Evolutionary conservation across 2,113 vertebrate species (phyloP), one percentile per base, ranked within the genome.

Genomic region (Rhineura floridana): DNA sequence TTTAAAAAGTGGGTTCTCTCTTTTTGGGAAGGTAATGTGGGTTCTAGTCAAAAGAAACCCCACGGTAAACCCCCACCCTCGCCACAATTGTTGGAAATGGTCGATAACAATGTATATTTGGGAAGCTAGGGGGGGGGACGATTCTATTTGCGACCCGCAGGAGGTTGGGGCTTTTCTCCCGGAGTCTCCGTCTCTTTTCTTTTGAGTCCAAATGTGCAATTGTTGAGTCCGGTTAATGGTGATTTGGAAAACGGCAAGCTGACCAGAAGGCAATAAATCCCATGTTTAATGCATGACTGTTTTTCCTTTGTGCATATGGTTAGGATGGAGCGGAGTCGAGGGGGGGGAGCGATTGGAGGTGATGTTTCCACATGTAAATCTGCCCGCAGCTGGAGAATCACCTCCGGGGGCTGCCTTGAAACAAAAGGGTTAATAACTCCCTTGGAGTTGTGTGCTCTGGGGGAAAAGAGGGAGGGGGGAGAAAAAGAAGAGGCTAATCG

Each of bases 231-330:
- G 83, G 93, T 94, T 96, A 94, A 93, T 96, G 95, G 94, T 95
- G 93, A 95, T 97, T 96, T 97, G 94, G 96, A 94, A 95, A 83
- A 91, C 91, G 92, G 97, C 96, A 96, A 97, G 96, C 97, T 95
- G 97, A 96, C 96, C 97, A 96, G 96, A 96, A 97, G 97, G 98
- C 97, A 97, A 97, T 98, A 98, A 98, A 98, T 98, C 97, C 97
- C 97, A 97, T 96, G 97, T 98, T 98, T 98, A 98, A 98, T 98
- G 97, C 97, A 98, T 98, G 98, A 97, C 98, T 98, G 97, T 98
- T 98, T 95, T 98, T 95, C 97, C 98, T 98, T 98, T 97, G 98
- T 98, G 98, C 98, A 95, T 97, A 95, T 96, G 95, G 95, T 93
- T 93, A 91, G 96, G 95, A 17, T 96, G 95, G 96, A 94, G 94